Evolutionary conservation across 2,113 vertebrate species (phyloP).

Genomic region (Laterallus jamaicensis): DNA sequence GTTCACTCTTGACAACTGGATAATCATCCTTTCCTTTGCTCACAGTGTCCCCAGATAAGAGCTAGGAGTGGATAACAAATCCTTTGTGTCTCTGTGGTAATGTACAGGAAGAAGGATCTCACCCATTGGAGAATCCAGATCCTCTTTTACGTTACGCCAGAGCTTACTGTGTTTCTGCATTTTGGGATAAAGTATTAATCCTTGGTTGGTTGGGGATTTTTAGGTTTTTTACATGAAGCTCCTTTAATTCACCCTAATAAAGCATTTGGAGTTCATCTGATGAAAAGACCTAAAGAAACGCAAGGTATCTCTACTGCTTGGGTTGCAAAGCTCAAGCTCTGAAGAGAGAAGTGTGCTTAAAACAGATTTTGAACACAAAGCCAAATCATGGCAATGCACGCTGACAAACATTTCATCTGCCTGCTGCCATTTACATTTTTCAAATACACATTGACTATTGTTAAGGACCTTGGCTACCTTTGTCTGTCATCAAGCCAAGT

Average conservation of each 20-base stretch:
- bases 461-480: neutral
- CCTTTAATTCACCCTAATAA: neutral
- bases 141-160: neutral
- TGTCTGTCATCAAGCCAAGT: neutral
- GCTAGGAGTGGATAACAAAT: neutral
- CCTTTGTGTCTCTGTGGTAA: neutral
- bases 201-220: neutral
- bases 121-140: neutral
- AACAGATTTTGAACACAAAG: slow-evolving; percentile 16
- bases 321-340: neutral
- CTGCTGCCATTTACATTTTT: neutral
- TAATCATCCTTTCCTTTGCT: neutral
- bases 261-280: neutral
- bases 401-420: slow-evolving; percentile 16
- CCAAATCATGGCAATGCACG: neutral
- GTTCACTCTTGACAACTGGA: neutral
- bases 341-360: neutral
- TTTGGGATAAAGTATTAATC: neutral
- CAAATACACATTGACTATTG: neutral
- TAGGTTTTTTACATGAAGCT: neutral
- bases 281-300: neutral
- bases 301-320: neutral
- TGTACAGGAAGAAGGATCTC: neutral
- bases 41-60: neutral
- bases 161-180: neutral